Percentiles rank a stretch among this genome's conserved stretches.
Conservation (phyloP, 1,140 invertebrate genomes). For the Cataglyphis hispanica region DNA sequence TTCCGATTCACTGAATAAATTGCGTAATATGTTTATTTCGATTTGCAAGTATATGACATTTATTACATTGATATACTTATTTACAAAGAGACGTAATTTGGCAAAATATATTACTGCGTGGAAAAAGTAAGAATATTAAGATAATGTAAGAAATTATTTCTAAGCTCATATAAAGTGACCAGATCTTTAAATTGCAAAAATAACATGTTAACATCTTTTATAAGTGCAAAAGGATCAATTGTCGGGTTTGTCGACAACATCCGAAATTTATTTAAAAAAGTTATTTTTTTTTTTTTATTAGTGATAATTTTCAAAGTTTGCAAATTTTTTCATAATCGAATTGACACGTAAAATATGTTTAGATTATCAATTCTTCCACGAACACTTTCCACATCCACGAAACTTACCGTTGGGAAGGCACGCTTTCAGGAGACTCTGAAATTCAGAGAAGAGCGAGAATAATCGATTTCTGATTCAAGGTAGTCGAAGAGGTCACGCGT, state of each 20-base stretch:
- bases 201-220: background rate
- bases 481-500: slow-evolving; percentile 48
- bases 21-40: slow-evolving; percentile 30
- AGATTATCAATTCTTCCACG: background rate
- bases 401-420: background rate
- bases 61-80: background rate
- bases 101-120: background rate
- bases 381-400: background rate
- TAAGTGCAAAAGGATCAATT: background rate
- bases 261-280: slow-evolving; percentile 2
- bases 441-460: slow-evolving; percentile 50
- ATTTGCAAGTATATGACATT: slow-evolving; percentile 39
- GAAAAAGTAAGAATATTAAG: background rate
- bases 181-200: background rate
- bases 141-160: background rate
- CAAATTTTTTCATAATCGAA: background rate
- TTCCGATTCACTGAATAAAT: slow-evolving; percentile 6
- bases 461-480: slow-evolving; percentile 68
- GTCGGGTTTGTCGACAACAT: background rate
- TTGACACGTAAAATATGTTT: background rate
- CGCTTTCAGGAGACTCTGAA: slow-evolving; percentile 21
- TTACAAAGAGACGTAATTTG: slow-evolving; percentile 11
- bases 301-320: background rate
- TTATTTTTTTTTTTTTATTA: background rate
- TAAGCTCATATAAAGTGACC: background rate